Percentiles rank a stretch among this genome's conserved stretches.
phyloP scores from a whole-genome alignment of 1,140 invertebrate genomes.

The Anastrepha obliqua region DNA sequence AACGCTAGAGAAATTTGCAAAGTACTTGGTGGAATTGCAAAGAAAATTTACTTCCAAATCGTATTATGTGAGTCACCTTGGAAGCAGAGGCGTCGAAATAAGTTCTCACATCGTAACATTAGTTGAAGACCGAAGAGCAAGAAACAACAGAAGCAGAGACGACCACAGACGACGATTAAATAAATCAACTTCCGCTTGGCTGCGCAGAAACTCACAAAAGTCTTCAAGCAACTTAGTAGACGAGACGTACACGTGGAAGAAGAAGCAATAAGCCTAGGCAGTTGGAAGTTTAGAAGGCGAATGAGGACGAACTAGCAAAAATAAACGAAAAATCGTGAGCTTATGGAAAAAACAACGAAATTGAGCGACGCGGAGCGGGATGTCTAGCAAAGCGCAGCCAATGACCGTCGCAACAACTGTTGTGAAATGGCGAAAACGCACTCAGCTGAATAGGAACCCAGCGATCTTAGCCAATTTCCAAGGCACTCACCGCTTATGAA shows the following conservation, averaged over 20 bases:
- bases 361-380: too few species aligned
- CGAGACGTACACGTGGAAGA: too few species aligned
- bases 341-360: too few species aligned
- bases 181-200: conserved; percentile 58
- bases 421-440: neutral
- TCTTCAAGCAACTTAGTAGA: neutral
- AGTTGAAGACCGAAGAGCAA: neutral
- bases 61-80: neutral
- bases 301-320: too few species aligned
- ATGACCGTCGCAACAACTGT: neutral
- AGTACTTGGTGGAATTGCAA: neutral
- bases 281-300: too few species aligned
- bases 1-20: conserved; percentile 11
- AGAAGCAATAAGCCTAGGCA: too few species aligned
- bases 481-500: too few species aligned
- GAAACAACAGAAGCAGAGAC: neutral
- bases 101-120: conserved; percentile 6
- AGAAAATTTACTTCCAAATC: neutral
- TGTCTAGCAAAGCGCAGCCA: too few species aligned
- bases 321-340: too few species aligned
- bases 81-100: neutral
- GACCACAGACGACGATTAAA: conserved; percentile 18
- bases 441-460: neutral
- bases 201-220: conserved; percentile 40
- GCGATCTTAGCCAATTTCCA: neutral